These are phyloP conservation scores for Tachypleus tridentatus DNA, from an alignment of 1,140 invertebrate genomes.

Conservation along the genomic window DNA sequence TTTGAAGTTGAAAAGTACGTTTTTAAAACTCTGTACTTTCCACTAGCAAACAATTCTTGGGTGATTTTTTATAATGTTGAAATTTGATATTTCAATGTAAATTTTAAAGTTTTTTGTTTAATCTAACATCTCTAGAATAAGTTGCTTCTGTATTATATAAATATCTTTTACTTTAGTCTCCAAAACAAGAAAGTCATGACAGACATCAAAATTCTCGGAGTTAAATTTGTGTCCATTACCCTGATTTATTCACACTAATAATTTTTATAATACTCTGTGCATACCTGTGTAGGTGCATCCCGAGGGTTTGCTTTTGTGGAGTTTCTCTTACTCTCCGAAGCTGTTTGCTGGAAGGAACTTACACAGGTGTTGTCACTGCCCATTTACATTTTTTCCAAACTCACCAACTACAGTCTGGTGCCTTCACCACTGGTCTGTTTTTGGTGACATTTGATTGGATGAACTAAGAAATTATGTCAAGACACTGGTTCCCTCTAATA, in stretches of 20 bases:
- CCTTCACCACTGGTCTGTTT: too few species aligned
- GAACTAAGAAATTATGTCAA: too few species aligned
- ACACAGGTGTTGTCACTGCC: constrained; percentile 46
- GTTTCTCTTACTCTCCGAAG: constrained; percentile 79
- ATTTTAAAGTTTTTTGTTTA: too few species aligned
- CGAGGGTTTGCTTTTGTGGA: constrained; percentile 92
- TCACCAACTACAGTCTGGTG: too few species aligned
- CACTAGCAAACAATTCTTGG: too few species aligned
- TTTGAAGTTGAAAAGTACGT: too few species aligned
- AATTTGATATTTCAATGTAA: too few species aligned
- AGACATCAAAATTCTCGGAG: not conserved
- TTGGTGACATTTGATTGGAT: too few species aligned
- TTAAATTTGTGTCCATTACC: not conserved
- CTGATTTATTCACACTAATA: not conserved
- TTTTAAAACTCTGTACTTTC: too few species aligned
- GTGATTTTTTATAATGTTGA: too few species aligned
- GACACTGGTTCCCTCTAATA: too few species aligned
- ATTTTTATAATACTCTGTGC: constrained; percentile 19
- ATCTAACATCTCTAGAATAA: not conserved
- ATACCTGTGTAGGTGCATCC: constrained; percentile 51
- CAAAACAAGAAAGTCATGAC: not conserved
- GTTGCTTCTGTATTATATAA: not conserved
- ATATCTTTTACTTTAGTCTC: not conserved
- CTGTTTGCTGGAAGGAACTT: constrained; percentile 81
- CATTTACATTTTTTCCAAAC: too few species aligned